Base-by-base conservation (phyloP, 2,888 invertebrate genomes). In the Erebia palarica region DNA sequence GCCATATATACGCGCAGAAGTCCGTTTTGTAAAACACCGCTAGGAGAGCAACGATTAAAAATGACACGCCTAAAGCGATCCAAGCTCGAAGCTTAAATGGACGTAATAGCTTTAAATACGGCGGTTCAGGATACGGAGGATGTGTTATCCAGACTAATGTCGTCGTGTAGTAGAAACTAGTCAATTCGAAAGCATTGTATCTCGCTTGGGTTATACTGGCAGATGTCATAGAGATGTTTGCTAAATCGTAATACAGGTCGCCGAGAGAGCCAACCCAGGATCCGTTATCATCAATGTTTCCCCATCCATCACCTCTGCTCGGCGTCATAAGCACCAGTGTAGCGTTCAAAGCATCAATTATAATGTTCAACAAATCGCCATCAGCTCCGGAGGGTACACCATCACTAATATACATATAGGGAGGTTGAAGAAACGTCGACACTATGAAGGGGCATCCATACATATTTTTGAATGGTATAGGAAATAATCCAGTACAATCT, bases 171-270 rank as follows among this genome's bases (percentile, higher is more conserved):
- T 91, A 91, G 49, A 78, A 78, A 4, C 69, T 75, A 0, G 91
- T 91, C 74, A 89, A 82, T 74, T 91, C 83, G 74, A 90, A 92
- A 68, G 82, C 72, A 0, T 79, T 77, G 70, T 81, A 84, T 74
- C 91, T 84, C 10, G 83, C 63, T 1, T 84, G 73, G 0, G 91
- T 90, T 11, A 91, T 55, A 42, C 85, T 85, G 0, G 83, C 84
- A 5, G 89, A 91, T 2, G 91, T 90, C 80, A 91, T 90, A 0
- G 91, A 91, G 36, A 91, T 83, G 75, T 91, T 89, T 0, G 92
- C 92, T 14, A 81, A 72, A n/a, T 85, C 84, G 49, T 88, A 78
- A 58, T 85, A 81, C 14, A 91, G 68, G 71, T 91, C 91, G 18
- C 83, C 85, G 0, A 92, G 83, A 1, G 90, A 91, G 1, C 92